These are phyloP conservation scores for Byasa hedistus DNA, from an alignment of 2,888 invertebrate genomes.

Conservation along the genomic window DNA sequence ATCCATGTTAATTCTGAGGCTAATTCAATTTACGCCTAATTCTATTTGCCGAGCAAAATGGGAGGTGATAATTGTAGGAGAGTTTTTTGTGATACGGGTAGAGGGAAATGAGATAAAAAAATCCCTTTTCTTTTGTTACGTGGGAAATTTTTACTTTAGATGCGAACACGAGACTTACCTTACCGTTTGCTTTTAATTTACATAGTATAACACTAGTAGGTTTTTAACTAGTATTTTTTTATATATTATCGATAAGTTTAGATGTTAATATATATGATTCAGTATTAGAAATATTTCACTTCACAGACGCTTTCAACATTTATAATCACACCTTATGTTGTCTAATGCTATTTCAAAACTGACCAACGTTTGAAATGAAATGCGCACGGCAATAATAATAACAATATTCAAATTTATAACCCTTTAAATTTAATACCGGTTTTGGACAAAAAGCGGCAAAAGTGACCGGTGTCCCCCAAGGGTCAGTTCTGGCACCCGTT, in stretches of 20 bases:
- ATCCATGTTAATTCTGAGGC: slow-evolving; percentile 77
- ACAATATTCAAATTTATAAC: slow-evolving; percentile 56
- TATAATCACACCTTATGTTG: slow-evolving; percentile 45
- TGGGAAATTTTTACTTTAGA: slow-evolving; percentile 42
- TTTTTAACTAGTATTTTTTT: no score
- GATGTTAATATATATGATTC: no score
- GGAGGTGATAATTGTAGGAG: slow-evolving; percentile 76
- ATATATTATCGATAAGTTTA: no score
- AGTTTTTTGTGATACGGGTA: slow-evolving; percentile 62
- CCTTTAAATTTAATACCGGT: slow-evolving; percentile 66
- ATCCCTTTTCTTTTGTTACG: slow-evolving; percentile 46
- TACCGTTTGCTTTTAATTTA: neutral
- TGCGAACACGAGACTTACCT: slow-evolving; percentile 12
- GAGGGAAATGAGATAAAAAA: slow-evolving; percentile 46
- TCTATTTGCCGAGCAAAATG: slow-evolving; percentile 77
- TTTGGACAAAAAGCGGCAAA: slow-evolving; percentile 51
- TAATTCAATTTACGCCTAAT: slow-evolving; percentile 79
- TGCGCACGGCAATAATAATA: slow-evolving; percentile 45
- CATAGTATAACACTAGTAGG: no score
- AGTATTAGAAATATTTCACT: neutral
- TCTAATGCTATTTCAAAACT: slow-evolving; percentile 58
- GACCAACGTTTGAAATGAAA: slow-evolving; percentile 52
- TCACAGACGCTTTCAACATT: slow-evolving; percentile 37
- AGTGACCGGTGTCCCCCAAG: slow-evolving; percentile 73
- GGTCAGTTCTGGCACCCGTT: slow-evolving; percentile 63